phyloP scores from a whole-genome alignment of 1,140 invertebrate species.

The Chrysopa pallens region DNA sequence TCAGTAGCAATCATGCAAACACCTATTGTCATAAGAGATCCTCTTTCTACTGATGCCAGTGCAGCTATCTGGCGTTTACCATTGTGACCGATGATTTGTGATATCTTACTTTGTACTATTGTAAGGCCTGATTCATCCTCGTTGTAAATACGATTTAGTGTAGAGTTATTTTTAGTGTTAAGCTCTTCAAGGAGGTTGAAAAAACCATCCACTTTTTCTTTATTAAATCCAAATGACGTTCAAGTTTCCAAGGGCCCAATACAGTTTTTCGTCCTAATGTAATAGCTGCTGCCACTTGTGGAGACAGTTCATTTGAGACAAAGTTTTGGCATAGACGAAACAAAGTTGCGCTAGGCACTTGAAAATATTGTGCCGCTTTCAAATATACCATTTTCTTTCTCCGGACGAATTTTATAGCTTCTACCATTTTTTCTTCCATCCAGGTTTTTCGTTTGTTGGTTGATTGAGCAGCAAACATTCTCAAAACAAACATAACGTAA shows the following conservation, averaged over 20 bases:
- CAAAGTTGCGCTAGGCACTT: too few species aligned
- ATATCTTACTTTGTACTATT: conserved; percentile 19
- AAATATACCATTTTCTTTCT: too few species aligned
- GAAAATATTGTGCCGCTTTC: too few species aligned
- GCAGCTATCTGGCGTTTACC: conserved; percentile 24
- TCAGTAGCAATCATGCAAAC: conserved; percentile 21
- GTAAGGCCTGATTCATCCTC: conserved; percentile 16
- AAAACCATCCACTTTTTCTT: conserved; percentile 11
- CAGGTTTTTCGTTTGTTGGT: too few species aligned
- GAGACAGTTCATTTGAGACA: not conserved
- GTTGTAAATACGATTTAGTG: conserved; percentile 9
- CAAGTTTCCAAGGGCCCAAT: conserved; percentile 1
- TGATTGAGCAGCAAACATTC: too few species aligned
- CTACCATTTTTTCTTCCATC: too few species aligned
- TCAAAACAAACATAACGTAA: too few species aligned
- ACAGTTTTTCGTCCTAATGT: conserved; percentile 1
- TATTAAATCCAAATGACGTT: conserved; percentile 11
- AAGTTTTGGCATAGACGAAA: too few species aligned
- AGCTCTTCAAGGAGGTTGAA: conserved; percentile 12
- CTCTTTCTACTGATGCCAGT: conserved; percentile 26
- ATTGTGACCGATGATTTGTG: conserved; percentile 23
- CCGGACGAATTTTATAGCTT: too few species aligned
- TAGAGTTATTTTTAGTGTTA: conserved; percentile 5
- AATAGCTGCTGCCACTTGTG: not conserved
- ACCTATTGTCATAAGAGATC: conserved; percentile 23